These are phyloP conservation scores for Carlito syrichta DNA, from an alignment of 2,113 vertebrate species.

Conservation along the genomic window DNA sequence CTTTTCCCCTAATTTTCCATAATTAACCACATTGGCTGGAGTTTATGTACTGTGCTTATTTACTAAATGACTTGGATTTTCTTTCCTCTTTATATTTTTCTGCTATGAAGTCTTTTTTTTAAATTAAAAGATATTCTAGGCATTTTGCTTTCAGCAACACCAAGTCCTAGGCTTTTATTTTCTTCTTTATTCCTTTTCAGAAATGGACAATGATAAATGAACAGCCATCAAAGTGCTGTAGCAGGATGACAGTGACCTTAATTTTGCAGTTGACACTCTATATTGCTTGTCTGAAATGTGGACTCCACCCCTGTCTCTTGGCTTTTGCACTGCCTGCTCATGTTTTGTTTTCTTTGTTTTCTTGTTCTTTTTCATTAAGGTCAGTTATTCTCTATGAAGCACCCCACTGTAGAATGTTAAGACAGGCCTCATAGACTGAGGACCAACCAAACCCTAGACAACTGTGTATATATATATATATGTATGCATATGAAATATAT, in stretches of 20 bases:
- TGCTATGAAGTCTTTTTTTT: constrained; percentile 14
- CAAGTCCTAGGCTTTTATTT: background rate
- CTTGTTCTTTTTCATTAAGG: background rate
- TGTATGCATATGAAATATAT: background rate
- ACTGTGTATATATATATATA: background rate
- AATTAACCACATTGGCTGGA: constrained; percentile 3
- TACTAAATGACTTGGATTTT: background rate
- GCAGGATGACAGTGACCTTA: background rate
- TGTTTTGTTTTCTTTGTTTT: background rate
- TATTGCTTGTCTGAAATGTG: background rate
- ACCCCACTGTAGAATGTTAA: background rate
- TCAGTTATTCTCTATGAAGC: background rate
- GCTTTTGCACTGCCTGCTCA: background rate
- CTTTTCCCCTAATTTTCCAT: background rate
- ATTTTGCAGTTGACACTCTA: background rate
- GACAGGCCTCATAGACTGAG: background rate
- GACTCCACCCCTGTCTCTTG: background rate
- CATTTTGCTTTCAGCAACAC: constrained; percentile 17
- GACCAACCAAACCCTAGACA: background rate
- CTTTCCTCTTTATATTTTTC: constrained; percentile 3
- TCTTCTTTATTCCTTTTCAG: background rate
- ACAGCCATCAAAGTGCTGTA: background rate
- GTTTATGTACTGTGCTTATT: background rate
- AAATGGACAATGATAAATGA: background rate
- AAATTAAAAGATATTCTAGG: constrained; percentile 18